Conservation (phyloP, 2,797 vertebrate genomes). For the Triplophysa bombifrons region DNA sequence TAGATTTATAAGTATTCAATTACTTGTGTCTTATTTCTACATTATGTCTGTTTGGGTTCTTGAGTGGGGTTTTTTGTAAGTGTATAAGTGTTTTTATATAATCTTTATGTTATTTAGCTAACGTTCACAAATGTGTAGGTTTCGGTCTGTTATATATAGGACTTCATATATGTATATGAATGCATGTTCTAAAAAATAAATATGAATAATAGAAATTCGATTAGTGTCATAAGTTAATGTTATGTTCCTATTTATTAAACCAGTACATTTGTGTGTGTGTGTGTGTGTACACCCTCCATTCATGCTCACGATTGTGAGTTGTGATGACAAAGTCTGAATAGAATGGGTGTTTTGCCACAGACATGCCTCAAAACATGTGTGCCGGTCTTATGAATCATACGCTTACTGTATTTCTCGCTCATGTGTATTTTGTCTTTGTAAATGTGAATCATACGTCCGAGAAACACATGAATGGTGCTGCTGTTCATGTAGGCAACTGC, state of each 20-base stretch:
- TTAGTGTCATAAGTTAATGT: no score
- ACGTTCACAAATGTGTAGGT: background rate
- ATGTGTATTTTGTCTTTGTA: conserved; percentile 8
- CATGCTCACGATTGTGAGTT: conserved; percentile 20
- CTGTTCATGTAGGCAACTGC: background rate
- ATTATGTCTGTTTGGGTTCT: no score
- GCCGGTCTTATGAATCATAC: conserved; percentile 27
- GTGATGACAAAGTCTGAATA: conserved; percentile 39
- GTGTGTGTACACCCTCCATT: background rate
- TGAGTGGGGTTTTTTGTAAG: background rate
- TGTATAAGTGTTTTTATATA: no score
- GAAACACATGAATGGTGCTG: background rate
- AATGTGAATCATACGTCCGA: conserved; percentile 33
- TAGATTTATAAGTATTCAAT: background rate
- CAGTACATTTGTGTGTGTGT: no score
- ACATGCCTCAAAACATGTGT: conserved; percentile 24
- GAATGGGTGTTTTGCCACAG: conserved; percentile 48
- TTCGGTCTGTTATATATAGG: background rate
- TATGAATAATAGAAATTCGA: no score
- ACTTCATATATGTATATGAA: background rate
- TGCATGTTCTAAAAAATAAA: background rate
- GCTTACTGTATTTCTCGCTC: background rate
- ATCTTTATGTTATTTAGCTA: background rate
- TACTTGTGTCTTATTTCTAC: no score
- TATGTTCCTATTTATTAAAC: no score